phyloP scores from a whole-genome alignment of 2,113 vertebrate genomes.

The Nothobranchius kuhntae region DNA sequence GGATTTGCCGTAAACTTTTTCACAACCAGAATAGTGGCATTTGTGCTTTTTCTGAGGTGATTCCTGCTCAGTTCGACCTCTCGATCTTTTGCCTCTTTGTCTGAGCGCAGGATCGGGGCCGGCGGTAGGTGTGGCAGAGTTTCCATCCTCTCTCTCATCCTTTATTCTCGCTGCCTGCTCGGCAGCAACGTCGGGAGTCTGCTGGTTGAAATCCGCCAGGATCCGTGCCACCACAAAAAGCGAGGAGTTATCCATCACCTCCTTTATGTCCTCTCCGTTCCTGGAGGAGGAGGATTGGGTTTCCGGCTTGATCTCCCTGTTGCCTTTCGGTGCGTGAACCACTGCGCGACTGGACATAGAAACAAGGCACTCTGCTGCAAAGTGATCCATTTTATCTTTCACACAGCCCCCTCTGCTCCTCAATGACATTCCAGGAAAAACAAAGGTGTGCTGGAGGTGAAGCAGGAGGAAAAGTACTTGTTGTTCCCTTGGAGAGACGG shows the following conservation, averaged over 20 bases:
- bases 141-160: slow-evolving; percentile 83
- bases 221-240: slow-evolving; percentile 94
- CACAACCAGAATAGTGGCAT: slow-evolving; percentile 97
- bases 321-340: slow-evolving; percentile 84
- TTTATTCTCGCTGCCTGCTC: slow-evolving; percentile 81
- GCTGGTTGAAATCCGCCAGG: slow-evolving; percentile 95
- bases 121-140: slow-evolving; percentile 89
- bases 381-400: slow-evolving; percentile 90
- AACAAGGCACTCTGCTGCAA: slow-evolving; percentile 98
- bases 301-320: slow-evolving; percentile 80
- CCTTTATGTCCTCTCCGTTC: slow-evolving; percentile 82
- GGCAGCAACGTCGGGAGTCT: slow-evolving; percentile 80
- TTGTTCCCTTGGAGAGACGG: slow-evolving; percentile 79
- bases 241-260: slow-evolving; percentile 88
- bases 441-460: slow-evolving; percentile 4
- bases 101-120: slow-evolving; percentile 85
- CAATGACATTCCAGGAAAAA: slow-evolving; percentile 67
- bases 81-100: slow-evolving; percentile 92
- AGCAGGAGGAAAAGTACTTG: slow-evolving; percentile 53
- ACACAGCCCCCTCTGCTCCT: slow-evolving; percentile 68
- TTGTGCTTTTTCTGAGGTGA: slow-evolving; percentile 97
- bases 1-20: slow-evolving; percentile 99
- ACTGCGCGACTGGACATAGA: slow-evolving; percentile 93
- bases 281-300: slow-evolving; percentile 68
- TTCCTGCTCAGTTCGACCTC: slow-evolving; percentile 88